A percentile compares a stretch with the other conserved stretches of the same genome.
Evolutionary conservation across 2,113 vertebrate species (phyloP).

Genomic region (Ibidorhyncha struthersii): DNA sequence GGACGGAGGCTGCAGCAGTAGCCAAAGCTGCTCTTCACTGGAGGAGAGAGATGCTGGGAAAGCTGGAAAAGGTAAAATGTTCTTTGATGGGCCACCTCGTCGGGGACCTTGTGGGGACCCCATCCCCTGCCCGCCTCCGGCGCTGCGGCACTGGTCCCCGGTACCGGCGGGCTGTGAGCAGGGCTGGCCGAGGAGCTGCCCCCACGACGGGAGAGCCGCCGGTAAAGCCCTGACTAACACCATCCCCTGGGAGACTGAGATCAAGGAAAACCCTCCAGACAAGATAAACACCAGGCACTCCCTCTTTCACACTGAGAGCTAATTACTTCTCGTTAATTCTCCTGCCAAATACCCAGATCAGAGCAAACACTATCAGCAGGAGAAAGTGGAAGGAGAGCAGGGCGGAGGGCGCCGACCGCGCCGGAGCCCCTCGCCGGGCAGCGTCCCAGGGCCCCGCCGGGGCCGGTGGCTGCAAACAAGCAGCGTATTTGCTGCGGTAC

Average conservation of each 20-base stretch:
- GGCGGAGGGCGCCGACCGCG: neutral
- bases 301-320: slow-evolving; percentile 17
- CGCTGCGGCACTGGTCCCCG: neutral
- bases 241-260: neutral
- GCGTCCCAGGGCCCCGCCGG: neutral
- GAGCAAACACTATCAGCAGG: slow-evolving; percentile 22
- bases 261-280: slow-evolving; percentile 42
- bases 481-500: fast-evolving
- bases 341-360: slow-evolving; percentile 42
- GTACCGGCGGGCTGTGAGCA: fast-evolving
- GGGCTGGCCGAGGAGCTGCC: neutral
- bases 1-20: neutral
- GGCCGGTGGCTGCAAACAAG: neutral
- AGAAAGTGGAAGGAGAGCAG: slow-evolving; percentile 28
- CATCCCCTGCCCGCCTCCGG: neutral
- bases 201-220: neutral
- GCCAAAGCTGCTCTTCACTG: neutral
- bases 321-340: slow-evolving; percentile 43
- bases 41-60: neutral
- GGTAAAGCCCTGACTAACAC: neutral
- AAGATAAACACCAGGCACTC: slow-evolving; percentile 41
- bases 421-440: neutral
- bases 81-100: neutral
- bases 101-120: neutral
- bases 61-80: neutral